A percentile compares a stretch with the other conserved stretches of the same genome.
These are phyloP conservation scores for Hirtodrosophila histrioides DNA, from an alignment of 2,888 invertebrate species.

Conservation along the genomic window DNA sequence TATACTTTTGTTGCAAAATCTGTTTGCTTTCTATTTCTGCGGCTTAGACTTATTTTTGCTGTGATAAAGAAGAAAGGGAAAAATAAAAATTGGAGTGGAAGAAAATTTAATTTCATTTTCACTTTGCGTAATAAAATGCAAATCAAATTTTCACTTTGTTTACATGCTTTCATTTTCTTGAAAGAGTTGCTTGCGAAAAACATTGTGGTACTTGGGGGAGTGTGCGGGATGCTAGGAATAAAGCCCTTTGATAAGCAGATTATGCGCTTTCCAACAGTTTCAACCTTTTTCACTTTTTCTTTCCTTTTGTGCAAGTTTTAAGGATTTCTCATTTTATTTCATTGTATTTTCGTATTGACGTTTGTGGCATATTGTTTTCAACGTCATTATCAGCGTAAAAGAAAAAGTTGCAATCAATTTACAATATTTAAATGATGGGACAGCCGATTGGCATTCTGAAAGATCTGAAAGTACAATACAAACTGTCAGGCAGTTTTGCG, in stretches of 20 bases:
- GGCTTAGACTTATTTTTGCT: background rate
- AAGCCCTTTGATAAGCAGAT: slow-evolving; percentile 67
- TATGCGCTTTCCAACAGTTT: slow-evolving; percentile 52
- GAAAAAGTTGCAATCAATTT: slow-evolving; percentile 10
- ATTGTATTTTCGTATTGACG: slow-evolving; percentile 44
- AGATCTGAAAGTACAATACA: background rate
- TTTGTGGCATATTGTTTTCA: slow-evolving; percentile 55
- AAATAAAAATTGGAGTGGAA: slow-evolving; percentile 4
- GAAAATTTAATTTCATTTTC: slow-evolving; percentile 57
- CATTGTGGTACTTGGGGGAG: slow-evolving; percentile 2
- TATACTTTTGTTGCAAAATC: slow-evolving; percentile 12
- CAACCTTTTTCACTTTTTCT: slow-evolving; percentile 31
- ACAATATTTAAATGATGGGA: slow-evolving; percentile 16
- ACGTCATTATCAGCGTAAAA: slow-evolving; percentile 17
- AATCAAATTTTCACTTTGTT: slow-evolving; percentile 69
- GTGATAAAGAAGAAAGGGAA: background rate
- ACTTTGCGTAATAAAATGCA: slow-evolving; percentile 48
- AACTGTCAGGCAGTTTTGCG: background rate
- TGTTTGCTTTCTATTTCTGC: slow-evolving; percentile 11
- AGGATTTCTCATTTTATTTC: slow-evolving; percentile 37
- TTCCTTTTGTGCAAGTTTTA: slow-evolving; percentile 27
- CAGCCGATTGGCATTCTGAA: background rate
- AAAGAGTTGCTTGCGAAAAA: slow-evolving; percentile 22
- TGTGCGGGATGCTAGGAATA: slow-evolving; percentile 1
- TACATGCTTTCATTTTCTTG: slow-evolving; percentile 47